Percentiles rank a stretch among this genome's conserved stretches.
phyloP scores from a whole-genome alignment of 2,888 invertebrate genomes.

The Boloria euphrosyne region DNA sequence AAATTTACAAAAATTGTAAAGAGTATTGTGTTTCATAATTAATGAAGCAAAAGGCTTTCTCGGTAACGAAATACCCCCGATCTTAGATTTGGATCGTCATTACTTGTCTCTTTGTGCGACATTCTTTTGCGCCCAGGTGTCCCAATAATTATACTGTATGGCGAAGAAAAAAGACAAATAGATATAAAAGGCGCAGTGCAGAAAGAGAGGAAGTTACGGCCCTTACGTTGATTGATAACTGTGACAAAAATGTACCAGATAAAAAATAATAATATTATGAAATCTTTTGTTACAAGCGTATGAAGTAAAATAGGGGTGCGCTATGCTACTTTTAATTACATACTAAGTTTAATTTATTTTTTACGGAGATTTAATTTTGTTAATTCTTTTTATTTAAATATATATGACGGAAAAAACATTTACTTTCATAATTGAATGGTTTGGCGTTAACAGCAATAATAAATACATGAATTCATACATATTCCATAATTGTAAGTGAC shows the following conservation, averaged over 20 bases:
- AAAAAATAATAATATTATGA: slow-evolving; percentile 81
- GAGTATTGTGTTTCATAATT: slow-evolving; percentile 81
- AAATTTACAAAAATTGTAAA: slow-evolving; percentile 77
- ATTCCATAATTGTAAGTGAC: too few species aligned
- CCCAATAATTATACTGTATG: slow-evolving; percentile 78
- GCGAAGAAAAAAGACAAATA: slow-evolving; percentile 58
- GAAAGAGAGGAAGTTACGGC: slow-evolving; percentile 59
- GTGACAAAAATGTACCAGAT: slow-evolving; percentile 83
- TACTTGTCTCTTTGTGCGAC: slow-evolving; percentile 81
- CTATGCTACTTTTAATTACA: slow-evolving; percentile 28
- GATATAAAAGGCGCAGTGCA: slow-evolving; percentile 44
- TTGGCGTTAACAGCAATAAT: too few species aligned
- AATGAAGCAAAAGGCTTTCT: slow-evolving; percentile 81
- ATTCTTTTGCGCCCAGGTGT: slow-evolving; percentile 82
- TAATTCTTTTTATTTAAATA: neutral
- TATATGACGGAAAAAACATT: too few species aligned
- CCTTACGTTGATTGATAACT: slow-evolving; percentile 82
- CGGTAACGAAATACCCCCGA: slow-evolving; percentile 79
- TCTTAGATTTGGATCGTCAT: slow-evolving; percentile 81
- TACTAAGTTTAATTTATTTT: neutral
- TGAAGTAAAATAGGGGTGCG: slow-evolving; percentile 72
- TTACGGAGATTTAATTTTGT: neutral
- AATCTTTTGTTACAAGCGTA: slow-evolving; percentile 77
- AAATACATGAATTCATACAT: too few species aligned
- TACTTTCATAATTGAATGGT: neutral